Conservation (phyloP, 2,113 vertebrate species). For the Malurus elegans region DNA sequence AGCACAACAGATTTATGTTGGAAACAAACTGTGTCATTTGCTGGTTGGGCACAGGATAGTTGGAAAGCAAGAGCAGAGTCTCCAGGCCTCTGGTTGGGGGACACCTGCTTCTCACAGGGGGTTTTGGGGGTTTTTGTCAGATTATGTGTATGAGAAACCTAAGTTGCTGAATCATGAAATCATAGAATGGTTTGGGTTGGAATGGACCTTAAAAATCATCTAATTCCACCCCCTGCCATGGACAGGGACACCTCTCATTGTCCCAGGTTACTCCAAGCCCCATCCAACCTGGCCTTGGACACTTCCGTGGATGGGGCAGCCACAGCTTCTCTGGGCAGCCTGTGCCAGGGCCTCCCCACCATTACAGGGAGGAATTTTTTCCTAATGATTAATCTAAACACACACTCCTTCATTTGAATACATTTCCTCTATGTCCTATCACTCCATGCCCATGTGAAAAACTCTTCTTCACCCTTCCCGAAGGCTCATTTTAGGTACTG, state of each 20-base stretch:
- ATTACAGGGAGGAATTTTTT: neutral
- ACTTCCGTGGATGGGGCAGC: neutral
- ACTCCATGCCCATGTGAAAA: neutral
- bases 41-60: neutral
- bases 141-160: neutral
- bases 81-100: neutral
- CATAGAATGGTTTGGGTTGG: neutral
- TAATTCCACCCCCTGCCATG: neutral
- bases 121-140: neutral
- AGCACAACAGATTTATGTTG: neutral
- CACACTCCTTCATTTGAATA: neutral
- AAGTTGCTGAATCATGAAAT: neutral
- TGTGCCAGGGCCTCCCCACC: neutral
- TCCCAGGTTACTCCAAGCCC: neutral
- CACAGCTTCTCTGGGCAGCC: neutral
- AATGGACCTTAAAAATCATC: neutral
- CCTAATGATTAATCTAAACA: neutral
- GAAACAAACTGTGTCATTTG: neutral
- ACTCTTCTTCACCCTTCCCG: neutral
- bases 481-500: neutral
- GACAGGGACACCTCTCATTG: neutral
- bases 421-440: neutral
- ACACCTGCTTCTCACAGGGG: neutral
- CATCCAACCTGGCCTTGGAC: accelerated
- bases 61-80: neutral